Conservation (phyloP, 2,797 vertebrate species). For the Rallus crepitans region DNA sequence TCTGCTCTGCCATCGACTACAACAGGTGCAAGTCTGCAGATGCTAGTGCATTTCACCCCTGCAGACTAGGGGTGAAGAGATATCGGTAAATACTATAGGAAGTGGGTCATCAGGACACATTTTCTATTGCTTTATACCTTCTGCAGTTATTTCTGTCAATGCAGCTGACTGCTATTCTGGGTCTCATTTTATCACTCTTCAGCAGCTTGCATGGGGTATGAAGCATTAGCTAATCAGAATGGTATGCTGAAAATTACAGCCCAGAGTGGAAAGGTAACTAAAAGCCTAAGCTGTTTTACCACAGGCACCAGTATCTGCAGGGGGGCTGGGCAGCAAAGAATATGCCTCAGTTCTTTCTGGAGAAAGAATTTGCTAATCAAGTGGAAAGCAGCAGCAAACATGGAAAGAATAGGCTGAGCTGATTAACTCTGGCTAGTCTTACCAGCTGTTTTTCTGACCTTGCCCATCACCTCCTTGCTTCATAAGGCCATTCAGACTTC, state of each 20-base stretch:
- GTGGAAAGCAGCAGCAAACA: neutral
- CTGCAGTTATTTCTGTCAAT: neutral
- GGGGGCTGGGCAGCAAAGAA: neutral
- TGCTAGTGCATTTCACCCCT: neutral
- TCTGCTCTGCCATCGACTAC: neutral
- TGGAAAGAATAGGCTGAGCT: neutral
- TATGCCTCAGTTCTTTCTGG: neutral
- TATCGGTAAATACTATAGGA: neutral
- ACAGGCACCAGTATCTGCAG: neutral
- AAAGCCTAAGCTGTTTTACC: neutral
- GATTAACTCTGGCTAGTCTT: neutral
- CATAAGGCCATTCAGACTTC: neutral
- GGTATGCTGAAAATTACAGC: constrained; percentile 29
- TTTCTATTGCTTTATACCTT: neutral
- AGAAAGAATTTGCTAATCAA: neutral
- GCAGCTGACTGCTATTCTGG: neutral
- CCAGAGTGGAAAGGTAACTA: neutral
- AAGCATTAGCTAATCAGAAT: constrained; percentile 30
- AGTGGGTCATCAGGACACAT: neutral
- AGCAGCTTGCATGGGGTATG: neutral
- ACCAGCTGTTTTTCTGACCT: neutral
- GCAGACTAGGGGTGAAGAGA: neutral
- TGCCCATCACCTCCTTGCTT: neutral
- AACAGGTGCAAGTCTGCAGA: neutral
- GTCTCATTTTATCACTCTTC: neutral